Base-by-base conservation (phyloP, 2,888 invertebrate genomes). In the Morpho helenor region DNA sequence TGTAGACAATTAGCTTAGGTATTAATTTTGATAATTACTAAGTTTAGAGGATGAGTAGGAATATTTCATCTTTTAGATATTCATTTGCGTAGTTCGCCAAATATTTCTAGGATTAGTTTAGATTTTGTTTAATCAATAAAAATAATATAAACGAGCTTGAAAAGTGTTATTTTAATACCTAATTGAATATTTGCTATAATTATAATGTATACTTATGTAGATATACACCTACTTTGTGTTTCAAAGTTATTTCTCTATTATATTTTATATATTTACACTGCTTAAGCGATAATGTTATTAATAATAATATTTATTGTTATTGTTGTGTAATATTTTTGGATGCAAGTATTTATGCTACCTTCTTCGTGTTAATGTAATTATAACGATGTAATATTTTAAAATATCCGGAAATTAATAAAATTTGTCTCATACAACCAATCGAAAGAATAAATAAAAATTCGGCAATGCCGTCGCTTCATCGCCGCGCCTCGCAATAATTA, bases 41-140 rank as follows among this genome's bases (percentile, higher is more conserved):
- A 81, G 90, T 90, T 90, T 90, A 90, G 90, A 90, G 90, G 90
- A 90, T 90, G 89, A 79, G 79, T 82, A 85, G 69, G 68, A 69
- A 72, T 72, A 74, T 79, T 79, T 73, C 68, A 72, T 79, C 75
- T 78, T 78, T 65, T 88, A 88, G 84, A 75, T 63, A 67, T 77
- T 85, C 44, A 73, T 82, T 87, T 88, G 76, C 77, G 79, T 87
- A 87, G 84, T 59, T 64, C 59, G 68, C 60, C 79, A 75, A 75
- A 73, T 68, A 70, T 59, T 63, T 68, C 66, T 82, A 86, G 84
- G 59, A 68, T 76, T 88, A 88, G 87, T 76, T 82, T 89, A 88
- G 87, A 77, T 65, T 73, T 67, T 70, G 23, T 68, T 78, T 72
- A 75, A 75, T 68, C 75, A 74, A 73, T 73, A 75, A 73, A 74